Percentiles rank a stretch among this genome's conserved stretches.
phyloP scores from a whole-genome alignment of 1,140 invertebrate genomes.

The Neuroterus valhalla region DNA sequence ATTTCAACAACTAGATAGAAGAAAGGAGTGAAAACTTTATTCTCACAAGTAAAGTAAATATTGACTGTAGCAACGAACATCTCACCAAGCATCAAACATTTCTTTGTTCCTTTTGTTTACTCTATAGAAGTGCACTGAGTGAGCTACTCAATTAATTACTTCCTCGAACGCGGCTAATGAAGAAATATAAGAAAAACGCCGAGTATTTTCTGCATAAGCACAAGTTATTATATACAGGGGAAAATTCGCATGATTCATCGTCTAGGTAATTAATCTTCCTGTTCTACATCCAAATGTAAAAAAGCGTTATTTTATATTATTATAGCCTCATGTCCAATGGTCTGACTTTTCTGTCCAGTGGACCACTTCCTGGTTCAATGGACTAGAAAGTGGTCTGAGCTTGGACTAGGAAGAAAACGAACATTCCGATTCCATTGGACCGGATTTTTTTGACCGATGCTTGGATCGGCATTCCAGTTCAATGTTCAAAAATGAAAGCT shows the following conservation, averaged over 20 bases:
- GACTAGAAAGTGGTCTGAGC: too few species aligned
- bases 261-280: neutral
- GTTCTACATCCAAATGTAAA: neutral
- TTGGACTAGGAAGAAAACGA: too few species aligned
- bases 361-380: too few species aligned
- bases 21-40: neutral
- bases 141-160: constrained; percentile 16
- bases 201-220: neutral
- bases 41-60: neutral
- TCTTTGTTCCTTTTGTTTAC: neutral
- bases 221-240: constrained; percentile 4
- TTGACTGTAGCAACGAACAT: neutral
- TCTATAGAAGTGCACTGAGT: neutral
- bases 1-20: too few species aligned
- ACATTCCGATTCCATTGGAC: too few species aligned
- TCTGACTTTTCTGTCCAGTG: too few species aligned
- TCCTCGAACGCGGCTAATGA: neutral
- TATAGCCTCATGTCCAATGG: too few species aligned
- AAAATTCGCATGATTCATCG: neutral
- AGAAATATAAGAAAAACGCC: neutral
- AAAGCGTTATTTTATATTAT: neutral
- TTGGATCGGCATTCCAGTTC: too few species aligned
- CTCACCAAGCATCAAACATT: neutral
- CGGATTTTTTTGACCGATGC: too few species aligned
- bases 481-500: too few species aligned